These are phyloP conservation scores for Drymonia ruficornis DNA, from an alignment of 2,888 invertebrate genomes.

Conservation along the genomic window DNA sequence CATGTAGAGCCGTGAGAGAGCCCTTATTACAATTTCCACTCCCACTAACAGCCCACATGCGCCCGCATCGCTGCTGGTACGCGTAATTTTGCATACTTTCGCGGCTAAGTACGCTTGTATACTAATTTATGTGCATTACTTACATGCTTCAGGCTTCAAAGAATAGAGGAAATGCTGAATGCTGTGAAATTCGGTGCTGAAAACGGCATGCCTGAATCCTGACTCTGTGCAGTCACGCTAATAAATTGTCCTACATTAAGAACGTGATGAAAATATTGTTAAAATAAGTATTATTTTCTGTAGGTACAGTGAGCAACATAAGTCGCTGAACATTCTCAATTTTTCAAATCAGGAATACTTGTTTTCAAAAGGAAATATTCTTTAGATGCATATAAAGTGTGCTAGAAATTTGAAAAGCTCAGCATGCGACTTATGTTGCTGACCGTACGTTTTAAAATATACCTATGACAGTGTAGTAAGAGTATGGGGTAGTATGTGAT, in stretches of 20 bases:
- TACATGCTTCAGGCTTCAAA: slow-evolving; percentile 56
- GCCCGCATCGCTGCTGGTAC: slow-evolving; percentile 53
- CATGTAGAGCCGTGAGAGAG: slow-evolving; percentile 37
- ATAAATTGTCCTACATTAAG: background rate
- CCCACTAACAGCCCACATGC: slow-evolving; percentile 62
- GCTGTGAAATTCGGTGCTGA: slow-evolving; percentile 35
- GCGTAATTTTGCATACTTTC: slow-evolving; percentile 68
- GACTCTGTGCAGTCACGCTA: background rate
- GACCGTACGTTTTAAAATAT: too few species aligned
- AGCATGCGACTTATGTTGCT: too few species aligned
- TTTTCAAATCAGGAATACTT: too few species aligned
- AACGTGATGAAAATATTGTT: too few species aligned
- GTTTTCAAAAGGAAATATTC: too few species aligned
- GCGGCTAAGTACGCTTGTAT: slow-evolving; percentile 57
- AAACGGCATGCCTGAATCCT: slow-evolving; percentile 32
- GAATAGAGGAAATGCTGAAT: slow-evolving; percentile 52
- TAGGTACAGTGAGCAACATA: too few species aligned
- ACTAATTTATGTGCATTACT: slow-evolving; percentile 72
- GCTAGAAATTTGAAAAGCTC: too few species aligned
- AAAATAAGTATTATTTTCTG: too few species aligned
- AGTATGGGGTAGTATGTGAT: too few species aligned
- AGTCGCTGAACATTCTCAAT: too few species aligned
- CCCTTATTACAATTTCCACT: slow-evolving; percentile 66
- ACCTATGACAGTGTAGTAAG: too few species aligned
- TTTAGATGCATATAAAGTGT: too few species aligned